Conservation (phyloP, 2,797 vertebrate genomes). For the Podarcis lilfordi region DNA sequence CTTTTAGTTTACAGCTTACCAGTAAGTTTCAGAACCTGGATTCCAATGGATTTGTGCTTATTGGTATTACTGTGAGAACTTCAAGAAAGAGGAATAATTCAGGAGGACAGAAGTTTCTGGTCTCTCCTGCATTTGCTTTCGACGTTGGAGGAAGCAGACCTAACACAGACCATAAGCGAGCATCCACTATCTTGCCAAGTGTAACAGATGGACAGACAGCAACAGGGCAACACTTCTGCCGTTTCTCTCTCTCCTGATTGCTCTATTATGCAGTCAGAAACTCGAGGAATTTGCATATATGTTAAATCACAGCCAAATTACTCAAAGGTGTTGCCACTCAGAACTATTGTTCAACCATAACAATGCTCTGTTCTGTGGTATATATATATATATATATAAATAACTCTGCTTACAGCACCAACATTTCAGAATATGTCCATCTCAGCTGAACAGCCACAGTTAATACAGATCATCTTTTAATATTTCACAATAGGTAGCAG, state of each 20-base stretch:
- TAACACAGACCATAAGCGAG: constrained; percentile 16
- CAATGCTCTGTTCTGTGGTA: not conserved
- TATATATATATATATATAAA: too few species aligned
- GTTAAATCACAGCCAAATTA: constrained; percentile 16
- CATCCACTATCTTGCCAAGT: constrained; percentile 44
- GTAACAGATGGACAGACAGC: constrained; percentile 52
- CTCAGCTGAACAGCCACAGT: not conserved
- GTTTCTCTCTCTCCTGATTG: not conserved
- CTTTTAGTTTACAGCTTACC: constrained; percentile 14
- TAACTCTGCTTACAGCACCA: too few species aligned
- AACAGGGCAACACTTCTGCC: constrained; percentile 29
- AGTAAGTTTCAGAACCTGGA: constrained; percentile 23
- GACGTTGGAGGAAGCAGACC: constrained; percentile 39
- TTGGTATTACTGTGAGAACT: constrained; percentile 26
- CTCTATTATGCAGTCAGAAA: constrained; percentile 37
- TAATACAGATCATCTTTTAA: not conserved
- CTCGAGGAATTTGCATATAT: not conserved
- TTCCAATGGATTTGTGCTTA: not conserved
- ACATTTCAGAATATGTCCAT: not conserved
- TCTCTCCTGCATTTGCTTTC: constrained; percentile 7
- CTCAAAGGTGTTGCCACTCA: not conserved
- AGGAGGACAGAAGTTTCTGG: constrained; percentile 10
- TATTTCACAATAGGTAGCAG: not conserved
- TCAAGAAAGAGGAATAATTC: constrained; percentile 14
- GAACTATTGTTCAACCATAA: not conserved